phyloP scores from a whole-genome alignment of 92 coral and sea anemone species.

The Epizoanthus illoricatus region DNA sequence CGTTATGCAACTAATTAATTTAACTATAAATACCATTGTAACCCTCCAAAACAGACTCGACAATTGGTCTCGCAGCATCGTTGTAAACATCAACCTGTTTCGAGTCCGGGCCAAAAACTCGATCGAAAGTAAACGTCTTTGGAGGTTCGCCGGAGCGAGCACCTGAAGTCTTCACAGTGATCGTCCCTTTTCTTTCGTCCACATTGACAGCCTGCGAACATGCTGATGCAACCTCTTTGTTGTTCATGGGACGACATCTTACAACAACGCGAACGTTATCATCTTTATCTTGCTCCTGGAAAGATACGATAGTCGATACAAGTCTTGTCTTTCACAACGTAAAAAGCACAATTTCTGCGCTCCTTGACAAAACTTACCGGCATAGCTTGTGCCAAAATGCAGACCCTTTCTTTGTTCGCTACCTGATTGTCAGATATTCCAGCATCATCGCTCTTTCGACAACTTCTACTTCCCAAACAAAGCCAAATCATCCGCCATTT shows the following conservation, averaged over 20 bases:
- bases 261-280: slow-evolving; percentile 99
- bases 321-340: background rate
- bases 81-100: slow-evolving; percentile 96
- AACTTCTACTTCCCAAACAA: background rate
- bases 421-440: background rate
- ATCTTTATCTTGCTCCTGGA: slow-evolving; percentile 60
- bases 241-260: slow-evolving; percentile 97
- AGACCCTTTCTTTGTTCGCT: background rate
- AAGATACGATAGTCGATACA: background rate
- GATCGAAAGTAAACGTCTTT: slow-evolving; percentile 89
- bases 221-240: slow-evolving; percentile 76
- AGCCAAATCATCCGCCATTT: slow-evolving; percentile 20
- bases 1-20: too few relatives aligned
- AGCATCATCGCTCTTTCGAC: background rate
- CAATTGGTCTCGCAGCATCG: slow-evolving; percentile 98
- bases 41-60: slow-evolving; percentile 91
- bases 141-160: slow-evolving; percentile 85
- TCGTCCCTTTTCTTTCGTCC: slow-evolving; percentile 86
- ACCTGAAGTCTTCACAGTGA: slow-evolving; percentile 68
- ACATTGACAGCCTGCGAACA: slow-evolving; percentile 81
- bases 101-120: slow-evolving; percentile 88
- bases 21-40: slow-evolving; percentile 73
- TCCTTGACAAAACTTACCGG: slow-evolving; percentile 19
- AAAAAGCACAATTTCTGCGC: background rate
- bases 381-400: background rate